Base-by-base conservation (phyloP, 2,113 vertebrate species). In the Alligator sinensis region DNA sequence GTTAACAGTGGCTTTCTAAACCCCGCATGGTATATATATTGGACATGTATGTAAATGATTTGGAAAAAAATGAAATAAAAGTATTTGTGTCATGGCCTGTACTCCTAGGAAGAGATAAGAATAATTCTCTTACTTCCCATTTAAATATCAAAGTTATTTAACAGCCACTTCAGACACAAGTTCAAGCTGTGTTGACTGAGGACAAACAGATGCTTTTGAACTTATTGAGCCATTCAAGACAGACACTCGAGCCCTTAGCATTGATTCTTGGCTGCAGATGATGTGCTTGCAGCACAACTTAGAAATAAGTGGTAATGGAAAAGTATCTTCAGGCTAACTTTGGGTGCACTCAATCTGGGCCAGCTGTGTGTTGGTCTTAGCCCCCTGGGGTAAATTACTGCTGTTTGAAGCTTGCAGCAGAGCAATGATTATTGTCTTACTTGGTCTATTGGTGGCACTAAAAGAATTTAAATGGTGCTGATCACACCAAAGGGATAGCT, bases 41-140 rank as follows among this genome's bases (percentile, higher is more conserved):
- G 25, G 59, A 79, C 87, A 9, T 0, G 2, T n/a, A 9, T 21
- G 10, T 55, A 79, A 47, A 3, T 54, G 92, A 19, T 86, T 60
- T 77, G 28, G n/a, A 92, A 96, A 96, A 77, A 75, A n/a, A 47
- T 77, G 25, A 91, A 89, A 92, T 86, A 87, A 27, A 18, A n/a
- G 16, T 84, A 24, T n/a, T 81, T 0, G 0, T 5, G 58, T 94
- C 88, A 47, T 19, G 22, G 24, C 9, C 57, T 88, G 57, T 17
- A 63, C 70, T 63, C 8, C 34, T 12, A 17, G 28, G 4, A 75
- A 79, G 4, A 13, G 18, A 0, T 0, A 95, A 82, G 17, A 84
- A 2, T 1, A 3, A 14, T 75, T 57, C 58, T 84, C 28, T 61
- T 59, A 70, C 9, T 12, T 89, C 55, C 47, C 34, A 86, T 27